phyloP scores from a whole-genome alignment of 2,888 invertebrate species.

The Biston stratarius region DNA sequence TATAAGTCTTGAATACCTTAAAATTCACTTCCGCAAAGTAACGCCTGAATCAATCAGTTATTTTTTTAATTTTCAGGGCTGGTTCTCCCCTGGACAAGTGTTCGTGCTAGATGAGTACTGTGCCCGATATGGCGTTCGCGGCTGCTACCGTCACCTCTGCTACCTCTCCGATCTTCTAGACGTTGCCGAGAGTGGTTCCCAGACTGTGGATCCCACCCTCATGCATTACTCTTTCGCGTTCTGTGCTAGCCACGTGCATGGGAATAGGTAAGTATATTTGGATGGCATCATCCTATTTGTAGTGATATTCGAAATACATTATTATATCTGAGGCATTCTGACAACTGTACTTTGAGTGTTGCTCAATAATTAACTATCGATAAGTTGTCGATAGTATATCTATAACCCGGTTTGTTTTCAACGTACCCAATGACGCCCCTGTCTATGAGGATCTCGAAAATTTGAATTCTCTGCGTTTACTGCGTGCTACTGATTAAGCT shows the following conservation, averaged over 20 bases:
- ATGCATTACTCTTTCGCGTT: conserved; percentile 99
- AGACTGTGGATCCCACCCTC: conserved; percentile 99
- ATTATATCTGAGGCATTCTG: too few relatives aligned
- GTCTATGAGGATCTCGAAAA: too few relatives aligned
- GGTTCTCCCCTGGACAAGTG: conserved; percentile 99
- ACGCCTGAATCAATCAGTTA: neutral
- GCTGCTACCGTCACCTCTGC: conserved; percentile 98
- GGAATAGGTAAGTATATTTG: conserved; percentile 92
- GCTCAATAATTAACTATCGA: too few relatives aligned
- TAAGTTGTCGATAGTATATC: too few relatives aligned
- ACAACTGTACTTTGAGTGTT: too few relatives aligned
- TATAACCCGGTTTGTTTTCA: too few relatives aligned
- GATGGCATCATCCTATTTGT: neutral
- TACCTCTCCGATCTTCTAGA: conserved; percentile 98
- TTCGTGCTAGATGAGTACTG: conserved; percentile 99
- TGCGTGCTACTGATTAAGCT: too few relatives aligned
- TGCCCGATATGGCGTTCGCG: conserved; percentile 98
- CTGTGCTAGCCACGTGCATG: conserved; percentile 99
- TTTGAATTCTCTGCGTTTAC: too few relatives aligned
- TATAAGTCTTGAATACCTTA: too few relatives aligned
- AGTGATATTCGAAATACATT: neutral
- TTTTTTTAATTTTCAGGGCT: conserved; percentile 90
- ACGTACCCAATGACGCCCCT: too few relatives aligned
- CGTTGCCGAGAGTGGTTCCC: conserved; percentile 94
- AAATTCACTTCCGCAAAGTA: too few relatives aligned